Evolutionary conservation across 2,888 invertebrate genomes (phyloP), one percentile per base, ranked within the genome.

Genomic region (Amblyteles armatorius): DNA sequence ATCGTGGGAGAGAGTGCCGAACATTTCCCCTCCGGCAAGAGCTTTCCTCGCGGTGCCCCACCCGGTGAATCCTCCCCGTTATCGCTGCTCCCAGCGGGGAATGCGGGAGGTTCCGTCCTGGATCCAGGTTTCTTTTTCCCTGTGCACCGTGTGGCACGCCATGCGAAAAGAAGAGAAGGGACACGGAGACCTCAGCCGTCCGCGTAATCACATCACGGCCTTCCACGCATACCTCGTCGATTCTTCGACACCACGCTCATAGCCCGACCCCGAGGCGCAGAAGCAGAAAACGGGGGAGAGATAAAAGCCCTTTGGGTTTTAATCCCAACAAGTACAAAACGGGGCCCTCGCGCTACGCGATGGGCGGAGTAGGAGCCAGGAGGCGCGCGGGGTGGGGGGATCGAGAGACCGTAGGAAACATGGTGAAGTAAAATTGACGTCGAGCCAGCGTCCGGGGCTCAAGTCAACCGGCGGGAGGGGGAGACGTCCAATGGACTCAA

Each of bases 341-440:
- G 86, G 79, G 85, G 78, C 72, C 63, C 57, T 68, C 48, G 79
- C 57, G 9, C 29, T 73, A 29, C 48, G 36, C 36, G 16, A 19
- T 33, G 50, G 48, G 52, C 19, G 44, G 33, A 63, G 63, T n/a
- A 44, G 26, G 69, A n/a, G 50, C n/a, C 13, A 73, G 68, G 50
- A 7, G 44, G 52, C 33, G 40, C 4, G 44, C 67, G 57, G 78
- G 40, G 71, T 22, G 71, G 76, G 29, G 65, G 65, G 26, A 7
- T 67, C 11, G 67, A 67, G 68, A 33, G 78, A 63, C 65, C 79
- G 78, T 82, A 63, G 83, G 87, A 83, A 87, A 86, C 85, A 88
- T 87, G 82, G 86, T 86, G 86, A 91, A 91, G 91, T 90, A 89
- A 90, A 92, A 92, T 91, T 91, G 90, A 91, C 71, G 88, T 88